These are phyloP conservation scores for Strigops habroptila DNA, from an alignment of 2,113 vertebrate species.

Conservation along the genomic window DNA sequence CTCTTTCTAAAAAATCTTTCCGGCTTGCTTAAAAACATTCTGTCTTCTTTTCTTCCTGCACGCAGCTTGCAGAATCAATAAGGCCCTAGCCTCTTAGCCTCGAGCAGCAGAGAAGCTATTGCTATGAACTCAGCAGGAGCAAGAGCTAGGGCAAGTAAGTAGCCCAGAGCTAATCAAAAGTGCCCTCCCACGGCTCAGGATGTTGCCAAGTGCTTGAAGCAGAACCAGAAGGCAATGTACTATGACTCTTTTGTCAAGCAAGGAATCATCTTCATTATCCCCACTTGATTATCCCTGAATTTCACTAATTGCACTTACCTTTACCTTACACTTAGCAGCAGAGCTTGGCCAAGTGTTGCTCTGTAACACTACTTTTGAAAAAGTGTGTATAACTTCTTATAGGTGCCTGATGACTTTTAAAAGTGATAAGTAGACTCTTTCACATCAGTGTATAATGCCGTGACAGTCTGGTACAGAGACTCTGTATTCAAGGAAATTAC, in stretches of 20 bases:
- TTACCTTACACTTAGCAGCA: not conserved
- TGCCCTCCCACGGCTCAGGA: slow-evolving; percentile 46
- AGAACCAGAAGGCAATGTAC: not conserved
- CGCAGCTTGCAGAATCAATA: slow-evolving; percentile 47
- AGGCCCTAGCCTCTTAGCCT: slow-evolving; percentile 7
- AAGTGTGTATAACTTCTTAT: not conserved
- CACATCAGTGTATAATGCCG: not conserved
- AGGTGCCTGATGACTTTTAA: not conserved
- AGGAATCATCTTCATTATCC: slow-evolving; percentile 28
- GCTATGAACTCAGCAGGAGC: slow-evolving; percentile 43
- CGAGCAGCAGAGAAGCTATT: slow-evolving; percentile 26
- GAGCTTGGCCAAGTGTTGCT: not conserved
- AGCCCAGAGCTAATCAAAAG: slow-evolving; percentile 53
- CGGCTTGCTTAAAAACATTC: slow-evolving; percentile 38
- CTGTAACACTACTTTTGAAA: not conserved
- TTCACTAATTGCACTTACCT: slow-evolving; percentile 44
- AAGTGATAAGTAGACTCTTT: not conserved
- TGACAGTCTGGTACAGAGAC: not conserved
- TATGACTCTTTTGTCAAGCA: slow-evolving; percentile 1
- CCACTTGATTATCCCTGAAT: slow-evolving; percentile 2
- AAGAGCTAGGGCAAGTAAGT: slow-evolving; percentile 27
- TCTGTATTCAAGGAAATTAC: not conserved
- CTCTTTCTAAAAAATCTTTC: slow-evolving; percentile 37
- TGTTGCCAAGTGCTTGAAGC: slow-evolving; percentile 42
- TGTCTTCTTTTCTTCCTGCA: slow-evolving; percentile 38